These are phyloP conservation scores for Hypotaenidia okinawae DNA, from an alignment of 2,797 vertebrate species.

Conservation along the genomic window DNA sequence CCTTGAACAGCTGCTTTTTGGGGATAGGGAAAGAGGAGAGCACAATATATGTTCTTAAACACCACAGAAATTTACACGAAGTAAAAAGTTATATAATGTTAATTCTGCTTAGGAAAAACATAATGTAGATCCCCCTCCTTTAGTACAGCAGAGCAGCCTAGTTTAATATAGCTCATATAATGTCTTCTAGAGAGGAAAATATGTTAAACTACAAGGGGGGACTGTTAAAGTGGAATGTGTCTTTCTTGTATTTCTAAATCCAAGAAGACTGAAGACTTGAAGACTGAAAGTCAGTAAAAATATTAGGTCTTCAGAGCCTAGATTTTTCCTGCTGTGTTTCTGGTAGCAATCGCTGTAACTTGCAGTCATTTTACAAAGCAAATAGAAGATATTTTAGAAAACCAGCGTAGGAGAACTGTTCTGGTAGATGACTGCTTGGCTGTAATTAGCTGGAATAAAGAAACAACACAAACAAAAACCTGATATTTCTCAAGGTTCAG, in stretches of 20 bases:
- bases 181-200: neutral
- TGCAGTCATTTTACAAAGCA: neutral
- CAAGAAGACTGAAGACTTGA: neutral
- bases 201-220: accelerated
- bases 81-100: neutral
- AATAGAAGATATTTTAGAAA: neutral
- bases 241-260: neutral
- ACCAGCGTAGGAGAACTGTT: neutral
- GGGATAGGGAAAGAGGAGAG: neutral
- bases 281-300: neutral
- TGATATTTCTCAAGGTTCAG: neutral
- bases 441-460: neutral
- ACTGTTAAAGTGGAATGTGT: neutral
- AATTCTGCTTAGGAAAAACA: neutral
- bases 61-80: neutral
- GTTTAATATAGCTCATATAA: neutral
- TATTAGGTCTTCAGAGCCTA: neutral
- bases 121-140: neutral
- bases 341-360: neutral
- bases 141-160: neutral
- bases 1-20: neutral
- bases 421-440: neutral
- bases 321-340: neutral
- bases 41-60: neutral
- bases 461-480: neutral